phyloP scores from a whole-genome alignment of 1,140 invertebrate genomes.

The Hestina assimilis region DNA sequence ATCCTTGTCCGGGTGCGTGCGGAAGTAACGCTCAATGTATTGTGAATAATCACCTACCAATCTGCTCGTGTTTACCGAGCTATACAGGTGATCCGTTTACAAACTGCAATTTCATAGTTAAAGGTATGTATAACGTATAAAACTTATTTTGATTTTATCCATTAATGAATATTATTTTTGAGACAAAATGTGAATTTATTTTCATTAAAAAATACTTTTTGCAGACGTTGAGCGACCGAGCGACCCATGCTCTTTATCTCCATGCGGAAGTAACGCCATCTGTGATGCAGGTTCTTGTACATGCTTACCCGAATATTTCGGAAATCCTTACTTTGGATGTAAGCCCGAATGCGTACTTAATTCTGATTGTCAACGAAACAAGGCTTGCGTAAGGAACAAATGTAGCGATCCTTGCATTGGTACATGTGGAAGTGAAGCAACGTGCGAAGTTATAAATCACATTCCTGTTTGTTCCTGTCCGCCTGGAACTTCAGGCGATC shows the following conservation, averaged over 20 bases:
- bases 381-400: constrained; percentile 86
- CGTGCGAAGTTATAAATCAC: constrained; percentile 90
- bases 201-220: constrained; percentile 23
- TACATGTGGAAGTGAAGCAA: constrained; percentile 85
- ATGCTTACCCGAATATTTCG: constrained; percentile 85
- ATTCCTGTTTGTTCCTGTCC: constrained; percentile 85
- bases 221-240: constrained; percentile 49
- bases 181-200: too few relatives aligned
- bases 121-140: constrained; percentile 29
- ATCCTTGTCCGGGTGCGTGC: constrained; percentile 86
- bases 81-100: constrained; percentile 86
- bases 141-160: too few relatives aligned
- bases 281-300: constrained; percentile 81
- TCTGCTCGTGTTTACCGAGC: constrained; percentile 83
- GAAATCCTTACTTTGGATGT: constrained; percentile 79
- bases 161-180: too few relatives aligned
- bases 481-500: constrained; percentile 84
- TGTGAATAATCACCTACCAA: constrained; percentile 84
- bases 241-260: constrained; percentile 82
- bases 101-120: constrained; percentile 39
- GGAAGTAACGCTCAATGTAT: constrained; percentile 86
- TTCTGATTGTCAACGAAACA: constrained; percentile 82
- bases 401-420: constrained; percentile 86
- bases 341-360: constrained; percentile 84
- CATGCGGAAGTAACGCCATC: constrained; percentile 82